Percentiles rank a stretch among this genome's conserved stretches.
These are phyloP conservation scores for Hydroisotoma schaefferi DNA, from an alignment of 2,888 invertebrate species.

Conservation along the genomic window DNA sequence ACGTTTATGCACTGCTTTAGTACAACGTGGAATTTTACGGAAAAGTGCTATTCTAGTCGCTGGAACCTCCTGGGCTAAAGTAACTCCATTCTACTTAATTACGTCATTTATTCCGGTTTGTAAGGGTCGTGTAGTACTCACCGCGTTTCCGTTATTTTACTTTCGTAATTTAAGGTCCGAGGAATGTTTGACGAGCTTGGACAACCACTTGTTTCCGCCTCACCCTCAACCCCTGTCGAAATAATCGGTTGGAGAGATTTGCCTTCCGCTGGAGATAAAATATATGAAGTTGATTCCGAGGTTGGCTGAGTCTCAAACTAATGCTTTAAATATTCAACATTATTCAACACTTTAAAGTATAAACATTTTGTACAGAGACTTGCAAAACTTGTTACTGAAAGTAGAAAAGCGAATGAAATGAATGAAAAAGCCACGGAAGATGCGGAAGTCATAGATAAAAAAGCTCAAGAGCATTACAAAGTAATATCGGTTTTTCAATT, in stretches of 20 bases:
- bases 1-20: conserved; percentile 77
- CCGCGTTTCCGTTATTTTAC: not conserved
- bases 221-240: conserved; percentile 78
- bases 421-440: conserved; percentile 64
- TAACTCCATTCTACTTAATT: conserved; percentile 37
- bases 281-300: conserved; percentile 78
- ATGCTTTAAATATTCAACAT: not conserved
- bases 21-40: conserved; percentile 79
- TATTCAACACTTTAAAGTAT: not conserved
- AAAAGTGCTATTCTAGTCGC: conserved; percentile 76
- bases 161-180: conserved; percentile 56
- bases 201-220: conserved; percentile 61
- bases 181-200: conserved; percentile 76
- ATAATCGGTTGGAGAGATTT: conserved; percentile 87
- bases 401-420: conserved; percentile 62
- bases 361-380: conserved; percentile 57
- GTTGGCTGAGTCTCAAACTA: conserved; percentile 52
- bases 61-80: conserved; percentile 78
- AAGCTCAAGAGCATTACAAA: conserved; percentile 62
- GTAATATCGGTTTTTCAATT: conserved; percentile 47
- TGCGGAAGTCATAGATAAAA: conserved; percentile 61
- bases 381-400: conserved; percentile 65
- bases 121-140: conserved; percentile 5
- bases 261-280: conserved; percentile 82
- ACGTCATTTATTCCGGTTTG: not conserved